Conservation (phyloP, 2,113 vertebrate species). For the Danio rerio region GRCz12tu NC_133182.1:43382001-43382500, state of each 20-base stretch:
- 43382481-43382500: too few relatives aligned
- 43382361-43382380: too few relatives aligned
- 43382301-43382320: too few relatives aligned
- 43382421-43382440: too few relatives aligned
- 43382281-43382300: not conserved
- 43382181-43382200: slow-evolving; percentile 43
- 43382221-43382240: slow-evolving; percentile 29
- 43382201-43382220: slow-evolving; percentile 36
- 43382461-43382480: too few relatives aligned
- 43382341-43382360: too few relatives aligned
- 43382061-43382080: slow-evolving; percentile 23
- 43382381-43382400: too few relatives aligned
- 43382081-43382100: slow-evolving; percentile 39
- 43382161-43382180: slow-evolving; percentile 18
- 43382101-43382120: slow-evolving; percentile 55
- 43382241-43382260: not conserved
- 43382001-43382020: slow-evolving; percentile 42
- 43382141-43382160: slow-evolving; percentile 15
- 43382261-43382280: not conserved
- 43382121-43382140: slow-evolving; percentile 43
- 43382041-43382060: slow-evolving; percentile 53
- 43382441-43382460: too few relatives aligned
- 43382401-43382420: too few relatives aligned
- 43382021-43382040: slow-evolving; percentile 21
- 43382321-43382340: too few relatives aligned